phyloP scores from a whole-genome alignment of 2,888 invertebrate species.

The Ophion ellenae region DNA sequence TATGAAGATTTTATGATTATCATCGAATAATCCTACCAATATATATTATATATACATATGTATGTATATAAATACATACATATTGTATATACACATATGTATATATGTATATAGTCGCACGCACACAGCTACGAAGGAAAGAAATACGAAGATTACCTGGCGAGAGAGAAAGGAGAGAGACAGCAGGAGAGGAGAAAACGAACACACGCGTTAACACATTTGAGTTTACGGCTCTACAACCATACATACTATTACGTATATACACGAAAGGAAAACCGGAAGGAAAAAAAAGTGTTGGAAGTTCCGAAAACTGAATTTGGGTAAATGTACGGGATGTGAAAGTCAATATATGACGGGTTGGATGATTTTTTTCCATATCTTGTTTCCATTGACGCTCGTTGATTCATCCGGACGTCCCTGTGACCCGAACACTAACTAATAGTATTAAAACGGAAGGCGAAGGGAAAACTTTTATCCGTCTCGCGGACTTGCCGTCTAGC shows the following conservation, averaged over 20 bases:
- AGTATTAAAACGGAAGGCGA: slow-evolving; percentile 44
- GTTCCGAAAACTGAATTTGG: slow-evolving; percentile 48
- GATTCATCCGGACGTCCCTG: slow-evolving; percentile 81
- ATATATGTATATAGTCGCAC: slow-evolving; percentile 68
- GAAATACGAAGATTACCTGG: slow-evolving; percentile 22
- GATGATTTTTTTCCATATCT: slow-evolving; percentile 76
- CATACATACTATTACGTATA: slow-evolving; percentile 67
- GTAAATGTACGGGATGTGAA: slow-evolving; percentile 67
- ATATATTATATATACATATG: slow-evolving; percentile 65
- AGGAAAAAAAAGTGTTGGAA: slow-evolving; percentile 17
- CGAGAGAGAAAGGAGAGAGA: slow-evolving; percentile 47
- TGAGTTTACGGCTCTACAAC: slow-evolving; percentile 50
- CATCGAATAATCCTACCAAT: slow-evolving; percentile 64
- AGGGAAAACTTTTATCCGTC: slow-evolving; percentile 62
- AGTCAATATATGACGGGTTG: slow-evolving; percentile 76
- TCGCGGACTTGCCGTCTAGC: slow-evolving; percentile 60
- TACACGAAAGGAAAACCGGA: slow-evolving; percentile 59
- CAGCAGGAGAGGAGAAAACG: slow-evolving; percentile 36
- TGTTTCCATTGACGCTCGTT: slow-evolving; percentile 75
- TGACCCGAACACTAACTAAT: slow-evolving; percentile 64
- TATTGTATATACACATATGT: slow-evolving; percentile 63
- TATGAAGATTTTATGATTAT: slow-evolving; percentile 60
- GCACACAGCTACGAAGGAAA: slow-evolving; percentile 63
- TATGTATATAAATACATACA: slow-evolving; percentile 63
- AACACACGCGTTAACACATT: slow-evolving; percentile 52